Percentiles rank a stretch among this genome's conserved stretches.
phyloP scores from a whole-genome alignment of 2,888 invertebrate genomes.

The Teinopalpus imperialis region DNA sequence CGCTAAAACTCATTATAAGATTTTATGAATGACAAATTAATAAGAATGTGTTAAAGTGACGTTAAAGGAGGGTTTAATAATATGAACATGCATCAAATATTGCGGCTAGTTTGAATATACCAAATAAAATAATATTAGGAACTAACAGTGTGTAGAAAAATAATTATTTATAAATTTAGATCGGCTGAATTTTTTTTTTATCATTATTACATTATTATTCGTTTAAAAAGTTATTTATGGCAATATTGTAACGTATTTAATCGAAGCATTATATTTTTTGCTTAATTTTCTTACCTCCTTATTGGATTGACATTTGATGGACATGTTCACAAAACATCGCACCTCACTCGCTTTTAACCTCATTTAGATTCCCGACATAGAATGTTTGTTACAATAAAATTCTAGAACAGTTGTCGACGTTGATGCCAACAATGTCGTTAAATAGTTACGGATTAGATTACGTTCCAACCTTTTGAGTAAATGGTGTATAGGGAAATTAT shows the following conservation, averaged over 20 bases:
- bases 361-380: constrained; percentile 47
- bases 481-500: neutral
- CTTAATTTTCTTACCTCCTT: constrained; percentile 20
- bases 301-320: constrained; percentile 39
- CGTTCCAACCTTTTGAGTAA: constrained; percentile 4
- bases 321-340: constrained; percentile 61
- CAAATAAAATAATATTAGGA: no score
- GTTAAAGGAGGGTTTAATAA: no score
- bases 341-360: constrained; percentile 70
- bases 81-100: no score
- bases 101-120: no score
- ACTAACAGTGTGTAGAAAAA: no score
- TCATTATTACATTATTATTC: no score
- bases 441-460: constrained; percentile 36
- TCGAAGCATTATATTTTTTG: neutral
- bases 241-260: constrained; percentile 14
- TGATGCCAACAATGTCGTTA: constrained; percentile 49
- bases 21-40: no score
- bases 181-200: no score
- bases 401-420: constrained; percentile 45
- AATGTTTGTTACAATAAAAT: constrained; percentile 59
- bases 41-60: no score
- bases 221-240: no score
- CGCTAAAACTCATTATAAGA: no score
- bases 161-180: no score